Percentiles rank a stretch among this genome's conserved stretches.
These are phyloP conservation scores for Leptothorax acervorum DNA, from an alignment of 2,888 invertebrate genomes.

Conservation along the genomic window DNA sequence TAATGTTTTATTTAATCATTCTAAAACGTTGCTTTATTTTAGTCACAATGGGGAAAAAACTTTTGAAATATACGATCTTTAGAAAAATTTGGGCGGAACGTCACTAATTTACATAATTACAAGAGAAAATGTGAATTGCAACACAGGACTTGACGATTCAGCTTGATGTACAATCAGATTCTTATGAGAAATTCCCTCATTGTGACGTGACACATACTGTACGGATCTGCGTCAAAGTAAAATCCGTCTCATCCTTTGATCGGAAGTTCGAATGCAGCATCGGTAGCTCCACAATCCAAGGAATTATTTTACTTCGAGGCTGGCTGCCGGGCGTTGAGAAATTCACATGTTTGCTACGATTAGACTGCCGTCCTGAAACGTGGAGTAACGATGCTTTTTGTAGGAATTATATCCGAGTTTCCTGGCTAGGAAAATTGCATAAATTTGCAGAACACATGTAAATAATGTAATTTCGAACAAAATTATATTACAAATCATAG, in stretches of 20 bases:
- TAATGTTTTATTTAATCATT: not conserved
- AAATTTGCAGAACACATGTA: not conserved
- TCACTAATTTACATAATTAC: not conserved
- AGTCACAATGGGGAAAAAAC: not conserved
- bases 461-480: not conserved
- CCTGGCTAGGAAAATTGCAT: not conserved
- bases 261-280: not conserved
- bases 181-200: not conserved
- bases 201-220: not conserved
- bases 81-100: not conserved
- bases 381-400: not conserved
- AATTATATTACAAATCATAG: not conserved
- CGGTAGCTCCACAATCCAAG: conserved; percentile 11
- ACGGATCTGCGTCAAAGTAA: not conserved
- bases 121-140: not conserved
- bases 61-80: not conserved
- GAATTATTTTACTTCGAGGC: not conserved
- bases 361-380: conserved; percentile 65
- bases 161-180: not conserved
- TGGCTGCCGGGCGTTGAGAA: not conserved
- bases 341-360: conserved; percentile 39
- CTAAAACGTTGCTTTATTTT: not conserved
- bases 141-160: not conserved
- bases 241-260: not conserved
- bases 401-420: not conserved